Percentiles rank a stretch among this genome's conserved stretches.
These are phyloP conservation scores for Eira barbara DNA, from an alignment of 2,113 vertebrate genomes.

Conservation along the genomic window DNA sequence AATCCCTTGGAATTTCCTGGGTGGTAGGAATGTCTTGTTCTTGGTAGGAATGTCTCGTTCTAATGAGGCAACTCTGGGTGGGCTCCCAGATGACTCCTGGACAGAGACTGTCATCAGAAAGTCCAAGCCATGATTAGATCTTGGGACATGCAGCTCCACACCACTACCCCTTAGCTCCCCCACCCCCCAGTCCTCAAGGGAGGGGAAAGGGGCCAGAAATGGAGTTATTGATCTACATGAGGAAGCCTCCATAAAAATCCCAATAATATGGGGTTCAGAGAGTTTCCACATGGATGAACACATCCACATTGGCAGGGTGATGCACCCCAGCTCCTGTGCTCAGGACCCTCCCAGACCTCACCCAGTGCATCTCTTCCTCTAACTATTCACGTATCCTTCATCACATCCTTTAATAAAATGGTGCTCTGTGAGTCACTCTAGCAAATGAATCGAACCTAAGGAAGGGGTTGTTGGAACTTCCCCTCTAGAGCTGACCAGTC, in stretches of 20 bases:
- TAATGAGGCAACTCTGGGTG: neutral
- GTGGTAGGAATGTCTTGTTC: neutral
- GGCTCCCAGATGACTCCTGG: neutral
- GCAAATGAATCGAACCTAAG: neutral
- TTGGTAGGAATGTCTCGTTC: neutral
- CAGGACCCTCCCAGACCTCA: neutral
- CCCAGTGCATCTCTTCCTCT: neutral
- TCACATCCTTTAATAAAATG: neutral
- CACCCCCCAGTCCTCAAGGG: neutral
- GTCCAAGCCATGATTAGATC: neutral
- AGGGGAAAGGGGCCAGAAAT: neutral
- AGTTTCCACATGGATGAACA: neutral
- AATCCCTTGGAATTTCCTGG: neutral
- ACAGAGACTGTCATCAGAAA: neutral
- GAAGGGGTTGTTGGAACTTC: neutral
- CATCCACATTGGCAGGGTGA: neutral
- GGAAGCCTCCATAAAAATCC: neutral
- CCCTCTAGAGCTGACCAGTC: neutral
- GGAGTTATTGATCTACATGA: neutral
- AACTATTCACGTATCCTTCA: neutral
- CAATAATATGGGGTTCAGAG: neutral
- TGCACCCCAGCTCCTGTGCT: neutral
- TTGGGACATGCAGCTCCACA: neutral
- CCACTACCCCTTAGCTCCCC: neutral
- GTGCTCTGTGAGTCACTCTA: neutral